Evolutionary conservation across 1,140 invertebrate genomes (phyloP), one percentile per base, ranked within the genome.

Genomic region (Eumeta japonica): DNA sequence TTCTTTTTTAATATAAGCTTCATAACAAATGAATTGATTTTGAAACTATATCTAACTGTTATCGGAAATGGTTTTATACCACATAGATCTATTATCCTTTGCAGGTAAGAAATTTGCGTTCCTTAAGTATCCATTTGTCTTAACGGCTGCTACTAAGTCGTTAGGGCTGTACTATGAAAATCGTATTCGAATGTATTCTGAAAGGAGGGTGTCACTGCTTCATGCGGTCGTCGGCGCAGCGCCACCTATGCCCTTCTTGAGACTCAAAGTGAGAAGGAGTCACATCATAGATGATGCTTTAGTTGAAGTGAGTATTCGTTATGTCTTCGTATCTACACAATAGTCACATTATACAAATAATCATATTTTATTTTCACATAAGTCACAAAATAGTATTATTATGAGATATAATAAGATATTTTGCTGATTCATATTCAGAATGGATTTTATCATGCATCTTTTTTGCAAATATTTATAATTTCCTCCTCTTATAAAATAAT

Each of bases 161-260:
- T 80, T 93, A 39, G 90, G 88, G 0, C 74, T 96, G 16, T 95
- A 94, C 73, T 95, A 92, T 64, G 93, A 97, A 68, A 95, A 94
- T 66, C 81, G 93, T 18, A 93, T 97, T 60, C 81, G 92, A 24
- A 97, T 97, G 94, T 92, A 92, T 63, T 92, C 88, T 45, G 92
- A 96, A 67, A 75, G 92, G 35, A 76, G 92, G 53, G 82, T 90
- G 65, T 88, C 86, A 62, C 76, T 94, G 64, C 73, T 92, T 55
- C 84, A 92, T 59, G 77, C 54, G 33, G 86, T 83, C 34, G 81
- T 90, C 17, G 82, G 85, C 19, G 87, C 88, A 1, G 83, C 86
- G 41, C 87, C 88, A 1, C 84, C 87, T 2, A 87, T 88, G 79
- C 90, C 90, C 11, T 95, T 93, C 75, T 81, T 97, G 15, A 82